phyloP scores from a whole-genome alignment of 2,888 invertebrate genomes.

The Drosophila phalerata region DNA sequence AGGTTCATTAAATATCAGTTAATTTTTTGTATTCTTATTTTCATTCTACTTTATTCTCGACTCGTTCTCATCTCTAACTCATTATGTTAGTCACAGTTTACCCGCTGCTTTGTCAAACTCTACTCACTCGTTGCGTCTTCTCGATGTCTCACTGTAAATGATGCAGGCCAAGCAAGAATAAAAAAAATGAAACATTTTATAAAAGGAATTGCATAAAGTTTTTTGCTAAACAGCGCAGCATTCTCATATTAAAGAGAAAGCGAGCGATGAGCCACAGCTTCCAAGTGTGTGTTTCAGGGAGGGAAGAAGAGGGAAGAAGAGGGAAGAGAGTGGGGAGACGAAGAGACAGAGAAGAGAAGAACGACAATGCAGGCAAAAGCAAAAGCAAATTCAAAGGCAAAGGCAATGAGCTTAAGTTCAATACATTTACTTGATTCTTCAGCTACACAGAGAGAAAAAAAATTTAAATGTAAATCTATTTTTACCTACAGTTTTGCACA shows the following conservation, averaged over 20 bases:
- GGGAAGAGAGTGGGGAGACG: too few species aligned
- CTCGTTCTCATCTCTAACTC: too few species aligned
- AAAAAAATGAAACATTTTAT: slow-evolving; percentile 64
- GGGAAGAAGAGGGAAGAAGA: not conserved
- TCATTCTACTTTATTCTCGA: too few species aligned
- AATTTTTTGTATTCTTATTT: too few species aligned
- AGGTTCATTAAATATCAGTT: too few species aligned
- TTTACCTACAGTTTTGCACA: too few species aligned
- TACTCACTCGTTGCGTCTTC: slow-evolving; percentile 2
- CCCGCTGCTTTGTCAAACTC: slow-evolving; percentile 1
- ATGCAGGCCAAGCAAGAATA: slow-evolving; percentile 35
- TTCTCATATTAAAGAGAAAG: slow-evolving; percentile 51
- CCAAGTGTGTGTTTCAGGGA: not conserved
- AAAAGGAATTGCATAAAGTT: slow-evolving; percentile 73
- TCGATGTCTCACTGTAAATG: slow-evolving; percentile 41
- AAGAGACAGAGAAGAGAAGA: slow-evolving; percentile 3
- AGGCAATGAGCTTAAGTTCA: slow-evolving; percentile 80
- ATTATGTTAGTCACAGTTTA: not conserved
- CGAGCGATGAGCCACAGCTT: slow-evolving; percentile 17
- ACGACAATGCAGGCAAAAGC: slow-evolving; percentile 63
- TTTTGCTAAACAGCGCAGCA: slow-evolving; percentile 50
- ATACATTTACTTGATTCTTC: slow-evolving; percentile 78
- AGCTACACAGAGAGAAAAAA: slow-evolving; percentile 30
- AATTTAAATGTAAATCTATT: too few species aligned
- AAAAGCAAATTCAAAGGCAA: slow-evolving; percentile 53